A percentile compares a stretch with the other conserved stretches of the same genome.
phyloP scores from a whole-genome alignment of 2,888 invertebrate species.

The Coremacera marginata region DNA sequence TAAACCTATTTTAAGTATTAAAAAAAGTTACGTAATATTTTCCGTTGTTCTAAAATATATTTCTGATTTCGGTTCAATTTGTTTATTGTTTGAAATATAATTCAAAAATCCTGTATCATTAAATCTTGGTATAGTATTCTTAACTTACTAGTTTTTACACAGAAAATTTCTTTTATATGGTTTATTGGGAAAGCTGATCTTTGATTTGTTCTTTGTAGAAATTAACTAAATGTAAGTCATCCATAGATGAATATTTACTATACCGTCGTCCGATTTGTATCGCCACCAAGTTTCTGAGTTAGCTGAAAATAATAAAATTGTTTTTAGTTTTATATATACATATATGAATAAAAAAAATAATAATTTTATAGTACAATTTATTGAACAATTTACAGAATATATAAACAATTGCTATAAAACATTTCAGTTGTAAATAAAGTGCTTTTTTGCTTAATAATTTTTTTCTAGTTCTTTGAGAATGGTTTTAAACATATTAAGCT shows the following conservation, averaged over 20 bases:
- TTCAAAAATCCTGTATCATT: background rate
- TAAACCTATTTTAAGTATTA: background rate
- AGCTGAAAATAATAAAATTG: constrained; percentile 72
- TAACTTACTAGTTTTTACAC: constrained; percentile 48
- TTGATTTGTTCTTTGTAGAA: constrained; percentile 41
- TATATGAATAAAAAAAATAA: no score
- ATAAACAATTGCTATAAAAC: no score
- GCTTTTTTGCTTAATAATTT: no score
- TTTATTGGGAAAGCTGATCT: constrained; percentile 36
- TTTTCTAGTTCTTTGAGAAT: no score
- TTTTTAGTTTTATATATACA: no score
- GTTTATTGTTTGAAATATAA: background rate
- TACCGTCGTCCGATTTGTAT: constrained; percentile 86
- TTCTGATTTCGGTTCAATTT: background rate
- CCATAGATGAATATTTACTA: constrained; percentile 65
- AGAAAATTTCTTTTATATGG: constrained; percentile 39
- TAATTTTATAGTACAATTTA: no score
- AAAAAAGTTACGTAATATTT: background rate
- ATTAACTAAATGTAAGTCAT: constrained; percentile 54
- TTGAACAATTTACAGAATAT: no score
- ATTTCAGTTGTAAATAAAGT: no score
- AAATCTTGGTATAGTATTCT: background rate
- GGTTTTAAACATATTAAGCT: no score
- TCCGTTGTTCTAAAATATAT: background rate
- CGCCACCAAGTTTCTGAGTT: constrained; percentile 84